Evolutionary conservation across 2,888 invertebrate species (phyloP), one percentile per base, ranked within the genome.

Genomic region (Lithodes maja): DNA sequence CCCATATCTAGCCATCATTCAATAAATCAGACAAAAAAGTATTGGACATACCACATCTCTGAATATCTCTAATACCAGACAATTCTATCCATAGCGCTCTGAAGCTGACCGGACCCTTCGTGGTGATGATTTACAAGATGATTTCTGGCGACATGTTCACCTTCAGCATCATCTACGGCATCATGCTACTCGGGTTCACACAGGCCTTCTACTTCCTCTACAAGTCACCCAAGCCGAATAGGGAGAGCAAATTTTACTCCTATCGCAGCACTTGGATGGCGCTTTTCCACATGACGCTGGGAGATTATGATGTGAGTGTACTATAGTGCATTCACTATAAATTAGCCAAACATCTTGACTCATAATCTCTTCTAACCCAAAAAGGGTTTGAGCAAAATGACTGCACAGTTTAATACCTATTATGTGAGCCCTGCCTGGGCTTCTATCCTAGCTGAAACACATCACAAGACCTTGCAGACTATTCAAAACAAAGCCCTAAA

Each of bases 101-200:
- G 61, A 96, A 97, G 89, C 94, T 99, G 93, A 99, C 99, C 0
- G 99, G 99, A 77, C 99, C 99, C 0, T 99, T 99, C 94, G 99
- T 99, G 90, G 99, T 99, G 12, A 99, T 99, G 99, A 98, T 99
- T 92, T 99, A 98, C 95, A 98, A 98, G 93, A 99, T 99, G 99
- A 98, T 99, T 93, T 97, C 97, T 0, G 99, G 99, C 79, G 99
- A 99, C 94, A 98, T 99, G 97, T 96, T 99, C 93, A 98, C 99
- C 53, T 99, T 99, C 94, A 98, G 98, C 92, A 98, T 99, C 92
- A 99, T 99, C 94, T 99, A 99, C 94, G 96, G 96, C 92, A 97
- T 99, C 93, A 97, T 99, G 68, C 95, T 99, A 3, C 97, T 98
- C 92, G 99, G 98, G 49, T 99, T 99, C 94, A 98, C 98, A 0